phyloP scores from a whole-genome alignment of 2,797 vertebrate genomes.

The Lycodopsis pacificus region DNA sequence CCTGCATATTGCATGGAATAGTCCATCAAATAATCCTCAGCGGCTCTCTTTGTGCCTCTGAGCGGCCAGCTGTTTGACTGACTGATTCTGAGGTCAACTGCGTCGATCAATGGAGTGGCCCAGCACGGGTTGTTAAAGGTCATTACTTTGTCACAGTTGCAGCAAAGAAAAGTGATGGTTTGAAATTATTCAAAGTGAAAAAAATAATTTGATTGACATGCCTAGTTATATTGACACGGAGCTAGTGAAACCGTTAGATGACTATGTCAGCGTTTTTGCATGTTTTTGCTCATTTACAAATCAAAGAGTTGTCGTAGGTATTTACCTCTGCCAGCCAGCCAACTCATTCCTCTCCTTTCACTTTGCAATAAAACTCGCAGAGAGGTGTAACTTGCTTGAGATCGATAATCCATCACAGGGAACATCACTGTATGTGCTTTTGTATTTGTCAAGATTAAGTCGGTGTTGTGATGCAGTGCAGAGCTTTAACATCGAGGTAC shows the following conservation, averaged over 20 bases:
- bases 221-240: not conserved
- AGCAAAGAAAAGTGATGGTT: constrained; percentile 52
- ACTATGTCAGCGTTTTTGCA: not conserved
- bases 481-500: not conserved
- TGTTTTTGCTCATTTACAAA: not conserved
- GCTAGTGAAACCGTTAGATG: too few species aligned
- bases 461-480: not conserved
- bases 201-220: constrained; percentile 15
- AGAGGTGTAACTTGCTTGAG: constrained; percentile 9
- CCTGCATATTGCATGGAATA: constrained; percentile 35
- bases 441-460: not conserved
- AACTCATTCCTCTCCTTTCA: constrained; percentile 14
- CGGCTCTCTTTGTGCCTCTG: constrained; percentile 27
- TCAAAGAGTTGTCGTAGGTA: not conserved
- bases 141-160: constrained; percentile 60
- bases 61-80: constrained; percentile 30
- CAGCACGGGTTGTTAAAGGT: constrained; percentile 55
- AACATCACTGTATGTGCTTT: not conserved
- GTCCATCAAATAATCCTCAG: constrained; percentile 39
- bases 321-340: not conserved
- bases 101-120: constrained; percentile 60
- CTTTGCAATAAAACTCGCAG: constrained; percentile 21
- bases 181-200: constrained; percentile 20
- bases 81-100: constrained; percentile 35
- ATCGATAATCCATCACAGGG: constrained; percentile 1